Conservation (phyloP, 2,888 invertebrate species). For the Epistrophe eligans region DNA sequence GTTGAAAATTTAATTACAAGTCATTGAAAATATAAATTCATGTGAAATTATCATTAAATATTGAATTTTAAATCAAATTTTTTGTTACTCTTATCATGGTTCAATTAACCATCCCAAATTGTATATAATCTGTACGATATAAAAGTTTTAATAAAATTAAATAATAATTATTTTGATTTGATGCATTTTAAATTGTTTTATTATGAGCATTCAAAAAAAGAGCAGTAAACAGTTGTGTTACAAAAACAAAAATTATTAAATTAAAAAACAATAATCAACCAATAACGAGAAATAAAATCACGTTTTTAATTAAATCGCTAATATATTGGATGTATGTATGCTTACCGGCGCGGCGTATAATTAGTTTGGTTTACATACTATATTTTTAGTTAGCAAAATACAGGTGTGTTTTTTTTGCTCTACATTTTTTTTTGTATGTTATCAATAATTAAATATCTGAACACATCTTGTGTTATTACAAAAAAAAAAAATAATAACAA, state of each 20-base stretch:
- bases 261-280: neutral
- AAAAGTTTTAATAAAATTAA: neutral
- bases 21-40: neutral
- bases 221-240: neutral
- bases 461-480: too few relatives aligned
- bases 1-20: neutral
- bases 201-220: neutral
- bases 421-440: neutral
- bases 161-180: neutral
- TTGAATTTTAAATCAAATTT: neutral
- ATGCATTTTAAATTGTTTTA: neutral
- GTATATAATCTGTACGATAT: too few relatives aligned
- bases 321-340: neutral
- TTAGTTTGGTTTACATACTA: neutral
- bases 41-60: neutral
- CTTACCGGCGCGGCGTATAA: neutral
- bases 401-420: neutral
- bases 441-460: neutral
- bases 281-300: neutral
- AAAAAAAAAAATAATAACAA: neutral
- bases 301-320: neutral
- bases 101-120: neutral
- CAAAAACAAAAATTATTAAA: neutral
- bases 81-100: neutral
- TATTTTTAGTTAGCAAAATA: neutral